Base-by-base conservation (phyloP, 92 coral and sea anemone genomes). In the Desmophyllum pertusum region DNA sequence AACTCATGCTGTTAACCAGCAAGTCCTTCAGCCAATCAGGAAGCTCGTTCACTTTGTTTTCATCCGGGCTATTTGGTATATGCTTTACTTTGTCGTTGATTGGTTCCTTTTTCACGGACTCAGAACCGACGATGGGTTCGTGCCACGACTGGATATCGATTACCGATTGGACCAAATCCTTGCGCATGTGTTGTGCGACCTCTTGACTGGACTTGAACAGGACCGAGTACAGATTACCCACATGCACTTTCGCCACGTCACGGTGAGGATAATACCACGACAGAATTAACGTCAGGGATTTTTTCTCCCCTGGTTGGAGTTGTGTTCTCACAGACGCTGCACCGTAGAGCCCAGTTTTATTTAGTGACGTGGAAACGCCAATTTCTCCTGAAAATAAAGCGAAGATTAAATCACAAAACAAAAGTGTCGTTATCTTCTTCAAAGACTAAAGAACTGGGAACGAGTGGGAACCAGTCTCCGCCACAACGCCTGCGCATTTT, bases 231-330 rank as follows among this genome's bases (percentile, higher is more conserved):
- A 89, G 80, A 70, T 94, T 94, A 7, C 98, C 98, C 3, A 94
- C 89, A 57, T 86, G 90, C 13, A 92, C 86, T 41, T 92, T 86
- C 14, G 98, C 89, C 64, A 88, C 70, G 80, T 94, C 98, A 19
- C 98, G 93, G 68, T 94, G 87, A 7, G 98, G 98, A 71, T 94
- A 94, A 69, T 89, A 92, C 98, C 98, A 94, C 36, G 95, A 87
- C 86, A 94, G 52, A 55, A 94, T 87, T 30, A 94, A 87, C 10
- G 98, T 91, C 66, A 94, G 84, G 4, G 98, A 91, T 78, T 91
- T 94, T 43, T 85, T 89, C 89, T 94, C 92, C 1, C 98, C 98
- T 1, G 98, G 95, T 59, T 73, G 70, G 8, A 94, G 77, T 35
- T 80, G 75, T 67, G 93, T 88, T 19, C 73, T 84, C 31, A 87